Percentiles rank a stretch among this genome's conserved stretches.
These are phyloP conservation scores for Anticlea derivata DNA, from an alignment of 2,888 invertebrate species.

Conservation along the genomic window DNA sequence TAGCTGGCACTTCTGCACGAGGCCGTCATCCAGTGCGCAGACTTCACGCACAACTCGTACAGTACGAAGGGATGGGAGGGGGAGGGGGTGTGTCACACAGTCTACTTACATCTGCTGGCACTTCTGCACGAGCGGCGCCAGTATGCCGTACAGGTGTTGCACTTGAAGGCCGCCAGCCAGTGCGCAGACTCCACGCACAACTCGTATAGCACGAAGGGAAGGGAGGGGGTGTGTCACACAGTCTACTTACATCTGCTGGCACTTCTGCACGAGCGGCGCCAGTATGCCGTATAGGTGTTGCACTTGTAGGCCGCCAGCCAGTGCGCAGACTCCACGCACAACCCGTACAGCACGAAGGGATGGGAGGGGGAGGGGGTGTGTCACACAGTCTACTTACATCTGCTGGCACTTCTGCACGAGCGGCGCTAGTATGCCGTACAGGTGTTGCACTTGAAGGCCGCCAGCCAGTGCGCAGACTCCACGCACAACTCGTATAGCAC, in stretches of 20 bases:
- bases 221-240: too few relatives aligned
- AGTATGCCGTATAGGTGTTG: slow-evolving; percentile 95
- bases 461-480: slow-evolving; percentile 96
- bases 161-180: slow-evolving; percentile 91
- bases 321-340: slow-evolving; percentile 96
- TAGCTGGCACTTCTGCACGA: slow-evolving; percentile 98
- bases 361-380: too few relatives aligned
- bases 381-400: slow-evolving; percentile 94
- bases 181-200: slow-evolving; percentile 97
- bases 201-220: slow-evolving; percentile 98
- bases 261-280: slow-evolving; percentile 97
- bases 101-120: slow-evolving; percentile 96
- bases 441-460: slow-evolving; percentile 91
- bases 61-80: slow-evolving; percentile 98
- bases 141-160: slow-evolving; percentile 94
- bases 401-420: slow-evolving; percentile 98
- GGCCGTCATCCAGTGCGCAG: slow-evolving; percentile 93
- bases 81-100: too few relatives aligned
- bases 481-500: slow-evolving; percentile 97
- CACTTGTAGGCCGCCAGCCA: slow-evolving; percentile 92
- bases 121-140: slow-evolving; percentile 97
- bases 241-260: slow-evolving; percentile 96
- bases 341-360: slow-evolving; percentile 98
- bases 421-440: slow-evolving; percentile 95
- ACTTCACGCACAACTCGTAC: slow-evolving; percentile 97